Percentiles rank a stretch among this genome's conserved stretches.
phyloP scores from a whole-genome alignment of 2,113 vertebrate genomes.

The Pterophyllum scalare region DNA sequence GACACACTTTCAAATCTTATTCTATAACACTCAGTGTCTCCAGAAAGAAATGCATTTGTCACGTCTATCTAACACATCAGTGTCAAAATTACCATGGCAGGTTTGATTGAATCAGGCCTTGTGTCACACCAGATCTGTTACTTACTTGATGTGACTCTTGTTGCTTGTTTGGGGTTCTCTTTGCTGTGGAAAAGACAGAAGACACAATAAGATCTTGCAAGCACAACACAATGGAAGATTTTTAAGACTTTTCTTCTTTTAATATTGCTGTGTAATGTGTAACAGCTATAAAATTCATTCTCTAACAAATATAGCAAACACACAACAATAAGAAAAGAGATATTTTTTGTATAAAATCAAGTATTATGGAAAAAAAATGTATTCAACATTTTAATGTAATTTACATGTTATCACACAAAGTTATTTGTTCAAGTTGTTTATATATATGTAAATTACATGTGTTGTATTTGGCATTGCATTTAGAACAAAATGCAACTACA shows the following conservation, averaged over 20 bases:
- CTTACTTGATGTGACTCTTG: conserved; percentile 83
- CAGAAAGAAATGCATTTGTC: conserved; percentile 39
- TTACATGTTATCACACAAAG: background rate
- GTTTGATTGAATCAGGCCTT: conserved; percentile 68
- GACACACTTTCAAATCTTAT: conserved; percentile 18
- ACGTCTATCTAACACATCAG: conserved; percentile 46
- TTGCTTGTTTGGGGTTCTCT: conserved; percentile 77
- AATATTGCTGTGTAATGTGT: background rate
- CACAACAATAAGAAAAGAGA: background rate
- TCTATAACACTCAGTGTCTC: conserved; percentile 23
- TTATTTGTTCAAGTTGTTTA: background rate
- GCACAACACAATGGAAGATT: background rate
- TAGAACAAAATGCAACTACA: background rate
- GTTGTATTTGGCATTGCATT: background rate
- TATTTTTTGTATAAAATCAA: background rate
- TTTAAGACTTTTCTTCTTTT: background rate
- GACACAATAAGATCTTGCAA: conserved; percentile 23
- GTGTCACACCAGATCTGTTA: conserved; percentile 60
- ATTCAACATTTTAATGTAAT: background rate
- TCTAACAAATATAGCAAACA: background rate
- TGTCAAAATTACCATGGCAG: conserved; percentile 40
- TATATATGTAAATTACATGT: background rate
- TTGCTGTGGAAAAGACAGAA: conserved; percentile 73
- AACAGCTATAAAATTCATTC: background rate
- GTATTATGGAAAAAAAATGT: background rate